phyloP scores from a whole-genome alignment of 2,888 invertebrate genomes.

The Pilophorus perplexus region DNA sequence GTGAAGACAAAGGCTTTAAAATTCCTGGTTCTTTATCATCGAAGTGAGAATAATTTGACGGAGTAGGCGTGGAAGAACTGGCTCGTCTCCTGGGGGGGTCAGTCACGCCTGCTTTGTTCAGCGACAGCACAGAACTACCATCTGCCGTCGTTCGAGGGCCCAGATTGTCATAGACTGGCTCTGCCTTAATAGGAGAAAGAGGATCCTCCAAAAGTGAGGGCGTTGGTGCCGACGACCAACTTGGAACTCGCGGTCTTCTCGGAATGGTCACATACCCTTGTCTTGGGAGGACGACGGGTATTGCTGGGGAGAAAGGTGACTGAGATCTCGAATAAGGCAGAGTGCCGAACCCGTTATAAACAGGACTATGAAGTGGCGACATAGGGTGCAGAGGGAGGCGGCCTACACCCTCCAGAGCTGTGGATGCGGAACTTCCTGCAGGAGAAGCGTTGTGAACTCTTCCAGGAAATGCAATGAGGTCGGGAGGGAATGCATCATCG shows the following conservation, averaged over 20 bases:
- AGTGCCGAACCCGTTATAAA: conserved; percentile 65
- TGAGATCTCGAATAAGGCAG: conserved; percentile 75
- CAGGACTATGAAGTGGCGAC: conserved; percentile 58
- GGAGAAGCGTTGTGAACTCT: conserved; percentile 71
- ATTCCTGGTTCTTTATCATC: conserved; percentile 29
- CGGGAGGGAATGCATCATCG: conserved; percentile 64
- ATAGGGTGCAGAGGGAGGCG: conserved; percentile 47
- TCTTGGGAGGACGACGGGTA: conserved; percentile 67
- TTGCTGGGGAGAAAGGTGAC: conserved; percentile 70
- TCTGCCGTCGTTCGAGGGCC: conserved; percentile 81
- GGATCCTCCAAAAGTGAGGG: conserved; percentile 51
- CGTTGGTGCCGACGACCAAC: conserved; percentile 70
- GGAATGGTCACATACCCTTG: conserved; percentile 87
- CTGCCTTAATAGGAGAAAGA: conserved; percentile 54
- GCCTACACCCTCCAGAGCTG: conserved; percentile 66
- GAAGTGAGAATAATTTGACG: conserved; percentile 40
- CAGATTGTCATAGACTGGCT: conserved; percentile 83
- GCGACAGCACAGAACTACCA: conserved; percentile 75
- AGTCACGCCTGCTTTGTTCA: conserved; percentile 63
- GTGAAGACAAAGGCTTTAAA: conserved; percentile 48
- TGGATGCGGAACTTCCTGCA: conserved; percentile 78
- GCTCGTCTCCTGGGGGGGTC: conserved; percentile 42
- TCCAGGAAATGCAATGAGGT: conserved; percentile 74
- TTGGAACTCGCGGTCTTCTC: conserved; percentile 75
- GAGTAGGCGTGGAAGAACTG: conserved; percentile 37